Evolutionary conservation across 2,888 invertebrate genomes (phyloP).

Genomic region (Scrobipalpa atriplicella): DNA sequence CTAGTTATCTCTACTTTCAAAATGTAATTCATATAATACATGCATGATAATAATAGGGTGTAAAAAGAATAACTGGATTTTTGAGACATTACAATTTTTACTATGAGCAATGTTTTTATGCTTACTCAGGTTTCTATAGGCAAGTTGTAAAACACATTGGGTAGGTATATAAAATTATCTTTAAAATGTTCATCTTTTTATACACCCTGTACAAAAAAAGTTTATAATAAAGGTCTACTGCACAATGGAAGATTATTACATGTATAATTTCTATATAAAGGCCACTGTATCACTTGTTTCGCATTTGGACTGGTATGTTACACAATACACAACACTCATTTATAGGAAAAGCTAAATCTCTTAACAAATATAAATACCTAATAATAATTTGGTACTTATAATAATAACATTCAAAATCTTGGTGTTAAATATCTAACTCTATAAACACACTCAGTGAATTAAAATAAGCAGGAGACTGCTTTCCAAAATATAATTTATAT

Average conservation of each 20-base stretch:
- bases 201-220: not conserved
- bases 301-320: constrained; percentile 20
- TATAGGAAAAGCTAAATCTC: constrained; percentile 14
- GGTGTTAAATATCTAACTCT: constrained; percentile 6
- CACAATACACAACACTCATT: constrained; percentile 6
- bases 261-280: constrained; percentile 60
- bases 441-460: not conserved
- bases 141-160: no score
- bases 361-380: not conserved
- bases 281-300: constrained; percentile 71
- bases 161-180: no score
- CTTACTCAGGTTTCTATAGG: no score
- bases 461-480: not conserved
- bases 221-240: constrained; percentile 42
- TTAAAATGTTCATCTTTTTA: not conserved
- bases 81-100: no score
- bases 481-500: not conserved
- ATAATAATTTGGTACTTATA: not conserved
- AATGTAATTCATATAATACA: no score
- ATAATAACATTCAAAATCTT: constrained; percentile 10
- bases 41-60: no score
- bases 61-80: no score
- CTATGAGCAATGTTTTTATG: no score
- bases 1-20: no score
- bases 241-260: constrained; percentile 64